Conservation (phyloP, 2,113 vertebrate species). For the Leiothrix lutea region DNA sequence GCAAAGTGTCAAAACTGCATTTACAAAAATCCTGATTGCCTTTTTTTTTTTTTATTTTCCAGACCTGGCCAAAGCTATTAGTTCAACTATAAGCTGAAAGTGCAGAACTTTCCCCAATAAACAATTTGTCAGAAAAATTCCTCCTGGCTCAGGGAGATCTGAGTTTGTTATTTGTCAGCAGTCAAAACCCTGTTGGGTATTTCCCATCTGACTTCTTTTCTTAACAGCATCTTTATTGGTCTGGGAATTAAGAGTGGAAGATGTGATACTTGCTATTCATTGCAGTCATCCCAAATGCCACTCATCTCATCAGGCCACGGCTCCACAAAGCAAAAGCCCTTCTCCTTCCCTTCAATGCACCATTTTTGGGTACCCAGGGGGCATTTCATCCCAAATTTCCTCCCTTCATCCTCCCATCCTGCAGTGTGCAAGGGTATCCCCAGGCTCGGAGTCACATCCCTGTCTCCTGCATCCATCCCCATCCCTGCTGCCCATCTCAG, state of each 20-base stretch:
- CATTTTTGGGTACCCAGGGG: neutral
- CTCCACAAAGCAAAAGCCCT: neutral
- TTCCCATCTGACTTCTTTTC: slow-evolving; percentile 50
- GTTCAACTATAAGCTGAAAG: neutral
- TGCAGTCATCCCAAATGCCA: slow-evolving; percentile 24
- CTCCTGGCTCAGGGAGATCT: slow-evolving; percentile 4
- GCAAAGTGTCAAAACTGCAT: neutral
- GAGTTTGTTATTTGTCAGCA: slow-evolving; percentile 43
- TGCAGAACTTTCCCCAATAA: neutral
- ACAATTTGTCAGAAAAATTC: slow-evolving; percentile 33
- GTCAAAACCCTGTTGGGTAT: slow-evolving; percentile 39
- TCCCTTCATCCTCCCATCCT: neutral
- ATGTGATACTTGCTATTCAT: slow-evolving; percentile 24
- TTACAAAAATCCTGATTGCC: neutral
- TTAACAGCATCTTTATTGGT: slow-evolving; percentile 54
- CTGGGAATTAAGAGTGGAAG: neutral
- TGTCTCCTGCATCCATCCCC: neutral
- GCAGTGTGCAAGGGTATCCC: accelerated
- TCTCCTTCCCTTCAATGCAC: neutral
- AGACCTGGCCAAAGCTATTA: neutral
- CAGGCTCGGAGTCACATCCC: neutral
- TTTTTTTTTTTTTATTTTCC: neutral
- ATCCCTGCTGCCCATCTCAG: neutral
- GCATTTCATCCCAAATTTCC: neutral
- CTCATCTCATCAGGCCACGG: neutral